Conservation (phyloP, 2,888 invertebrate genomes). For the Leptopterna dolabrata region DNA sequence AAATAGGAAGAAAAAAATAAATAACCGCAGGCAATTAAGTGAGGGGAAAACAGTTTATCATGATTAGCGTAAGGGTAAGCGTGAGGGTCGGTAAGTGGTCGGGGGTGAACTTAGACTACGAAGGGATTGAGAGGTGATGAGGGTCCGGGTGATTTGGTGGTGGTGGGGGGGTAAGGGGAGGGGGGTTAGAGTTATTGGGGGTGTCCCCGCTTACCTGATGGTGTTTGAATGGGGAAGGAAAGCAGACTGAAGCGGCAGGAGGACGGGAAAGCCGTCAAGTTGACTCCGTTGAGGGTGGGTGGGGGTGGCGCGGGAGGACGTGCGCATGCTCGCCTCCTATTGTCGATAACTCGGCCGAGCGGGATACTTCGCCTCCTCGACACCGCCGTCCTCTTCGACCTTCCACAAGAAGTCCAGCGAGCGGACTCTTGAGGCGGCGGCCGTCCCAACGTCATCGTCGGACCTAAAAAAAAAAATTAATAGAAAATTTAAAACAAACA, state of each 20-base stretch:
- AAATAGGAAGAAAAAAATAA: not conserved
- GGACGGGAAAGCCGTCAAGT: slow-evolving; percentile 34
- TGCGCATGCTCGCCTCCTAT: slow-evolving; percentile 24
- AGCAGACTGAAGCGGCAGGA: slow-evolving; percentile 31
- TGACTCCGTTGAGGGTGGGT: not conserved
- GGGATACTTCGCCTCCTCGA: not conserved
- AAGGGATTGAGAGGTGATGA: slow-evolving; percentile 27
- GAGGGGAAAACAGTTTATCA: not conserved
- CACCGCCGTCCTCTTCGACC: slow-evolving; percentile 3
- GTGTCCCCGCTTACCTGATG: slow-evolving; percentile 22
- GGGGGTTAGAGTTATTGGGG: not conserved
- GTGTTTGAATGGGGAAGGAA: slow-evolving; percentile 10
- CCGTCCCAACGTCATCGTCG: too few relatives aligned
- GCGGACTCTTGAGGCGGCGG: not conserved
- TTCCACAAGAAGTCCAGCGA: not conserved
- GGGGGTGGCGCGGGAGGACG: not conserved
- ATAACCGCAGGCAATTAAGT: not conserved
- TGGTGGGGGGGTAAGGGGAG: too few relatives aligned
- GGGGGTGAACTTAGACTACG: slow-evolving; percentile 11
- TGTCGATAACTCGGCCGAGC: slow-evolving; percentile 20
- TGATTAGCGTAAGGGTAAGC: not conserved
- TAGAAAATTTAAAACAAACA: too few relatives aligned
- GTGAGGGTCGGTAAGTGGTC: slow-evolving; percentile 20
- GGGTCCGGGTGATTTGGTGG: too few relatives aligned
- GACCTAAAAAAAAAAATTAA: too few relatives aligned